Base-by-base conservation (phyloP, 2,888 invertebrate genomes). In the Alcis repandata region DNA sequence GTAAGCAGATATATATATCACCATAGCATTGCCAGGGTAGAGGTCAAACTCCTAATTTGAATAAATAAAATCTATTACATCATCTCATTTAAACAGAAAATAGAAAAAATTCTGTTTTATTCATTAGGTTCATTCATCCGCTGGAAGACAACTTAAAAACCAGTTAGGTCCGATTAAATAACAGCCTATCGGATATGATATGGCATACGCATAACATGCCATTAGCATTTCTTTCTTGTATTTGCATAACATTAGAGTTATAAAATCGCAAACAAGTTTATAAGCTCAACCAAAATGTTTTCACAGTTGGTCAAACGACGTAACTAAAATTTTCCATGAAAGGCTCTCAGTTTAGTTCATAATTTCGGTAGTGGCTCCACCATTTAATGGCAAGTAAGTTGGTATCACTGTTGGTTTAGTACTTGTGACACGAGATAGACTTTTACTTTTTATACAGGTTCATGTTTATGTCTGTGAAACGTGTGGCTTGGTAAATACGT, bases 161-260 rank as follows among this genome's bases (percentile, higher is more conserved):
- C 36, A 8, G 51, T 49, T 49, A 49, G 32, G 19, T n/a, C 1
- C 11, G 11, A 43, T 62, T 56, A 41, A 56, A 36, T 45, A 62
- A 45, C 45, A 15, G 62, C 62, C 62, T 51, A 56, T 51, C 13
- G 48, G 49, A 49, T 20, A 45, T 56, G n/a, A 27, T 20, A 53
- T 32, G 56, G 19, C 33, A 27, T 32, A 51, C 49, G 27, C 43
- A 49, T 57, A 57, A 56, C 22, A 43, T n/a, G 45, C 17, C 2
- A 57, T 62, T 62, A 51, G 38, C 51, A 63, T 63, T 15, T 52
- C 45, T 63, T 38, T 36, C 61, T 36, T 41, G 53, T 62, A 62
- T 66, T 66, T 49, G 54, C 66, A 66, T 66, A 62, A 10, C 41
- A 33, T 46, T 53, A 54, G 2, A 22, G 48, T 43, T 32, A 27